Conservation (phyloP, 2,888 invertebrate species). For the Epinotia bilunana region DNA sequence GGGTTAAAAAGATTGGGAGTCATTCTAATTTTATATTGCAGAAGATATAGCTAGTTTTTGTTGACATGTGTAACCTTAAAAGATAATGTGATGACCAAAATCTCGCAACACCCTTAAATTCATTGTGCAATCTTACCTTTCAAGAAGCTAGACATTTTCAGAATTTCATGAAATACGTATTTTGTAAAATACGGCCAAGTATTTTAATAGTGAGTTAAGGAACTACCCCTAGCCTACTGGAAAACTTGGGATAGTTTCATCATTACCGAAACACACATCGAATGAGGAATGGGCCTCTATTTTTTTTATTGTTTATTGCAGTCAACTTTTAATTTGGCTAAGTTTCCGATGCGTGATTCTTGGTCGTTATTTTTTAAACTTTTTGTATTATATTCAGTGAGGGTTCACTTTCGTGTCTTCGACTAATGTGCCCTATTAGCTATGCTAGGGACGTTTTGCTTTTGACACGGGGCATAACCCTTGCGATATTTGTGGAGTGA, state of each 20-base stretch:
- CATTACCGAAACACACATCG: constrained; percentile 68
- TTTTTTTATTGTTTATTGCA: constrained; percentile 82
- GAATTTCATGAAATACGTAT: background rate
- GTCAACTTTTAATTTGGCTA: constrained; percentile 82
- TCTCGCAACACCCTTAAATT: background rate
- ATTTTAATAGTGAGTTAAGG: constrained; percentile 8
- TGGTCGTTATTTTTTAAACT: constrained; percentile 78
- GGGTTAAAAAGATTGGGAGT: constrained; percentile 33
- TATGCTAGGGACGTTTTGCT: constrained; percentile 60
- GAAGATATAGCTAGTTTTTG: background rate
- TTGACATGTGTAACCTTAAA: background rate
- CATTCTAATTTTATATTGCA: background rate
- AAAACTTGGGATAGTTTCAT: constrained; percentile 61
- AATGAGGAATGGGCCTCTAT: constrained; percentile 69
- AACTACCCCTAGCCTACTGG: constrained; percentile 42
- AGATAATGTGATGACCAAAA: too few relatives aligned
- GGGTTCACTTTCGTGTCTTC: constrained; percentile 72
- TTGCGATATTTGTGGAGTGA: constrained; percentile 54
- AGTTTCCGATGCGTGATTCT: constrained; percentile 79
- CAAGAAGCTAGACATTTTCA: too few relatives aligned
- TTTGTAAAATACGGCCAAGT: constrained; percentile 11
- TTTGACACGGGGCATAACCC: constrained; percentile 59
- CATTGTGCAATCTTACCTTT: too few relatives aligned
- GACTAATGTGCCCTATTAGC: constrained; percentile 75
- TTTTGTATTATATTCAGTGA: constrained; percentile 69